Percentiles rank a stretch among this genome's conserved stretches.
These are phyloP conservation scores for Drosophila anceps DNA, from an alignment of 2,888 invertebrate species.

Conservation along the genomic window DNA sequence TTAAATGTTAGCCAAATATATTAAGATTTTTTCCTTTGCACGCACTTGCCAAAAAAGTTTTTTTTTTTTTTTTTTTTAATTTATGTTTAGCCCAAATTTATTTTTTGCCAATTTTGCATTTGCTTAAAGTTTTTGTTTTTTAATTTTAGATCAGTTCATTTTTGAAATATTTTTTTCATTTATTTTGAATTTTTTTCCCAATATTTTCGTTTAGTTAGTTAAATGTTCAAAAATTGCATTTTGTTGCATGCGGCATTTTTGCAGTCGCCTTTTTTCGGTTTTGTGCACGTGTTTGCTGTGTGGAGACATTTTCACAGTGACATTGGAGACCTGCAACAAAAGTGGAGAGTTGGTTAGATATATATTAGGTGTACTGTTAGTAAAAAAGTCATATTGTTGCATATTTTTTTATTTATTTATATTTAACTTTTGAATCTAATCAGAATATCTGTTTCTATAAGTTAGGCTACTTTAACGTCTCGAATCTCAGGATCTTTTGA, in stretches of 20 bases:
- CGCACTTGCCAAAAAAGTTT: conserved; percentile 13
- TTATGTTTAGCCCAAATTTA: conserved; percentile 21
- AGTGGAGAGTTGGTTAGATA: neutral
- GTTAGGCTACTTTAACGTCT: too few relatives aligned
- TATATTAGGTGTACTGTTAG: neutral
- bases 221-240: conserved; percentile 72
- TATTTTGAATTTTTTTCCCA: conserved; percentile 10
- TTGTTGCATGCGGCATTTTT: conserved; percentile 53
- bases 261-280: conserved; percentile 46
- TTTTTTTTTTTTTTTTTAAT: neutral
- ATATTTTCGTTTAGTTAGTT: conserved; percentile 49
- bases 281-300: conserved; percentile 58
- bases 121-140: conserved; percentile 23
- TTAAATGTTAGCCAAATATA: conserved; percentile 10
- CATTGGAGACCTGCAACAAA: conserved; percentile 63
- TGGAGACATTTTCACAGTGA: conserved; percentile 74
- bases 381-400: neutral
- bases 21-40: conserved; percentile 1
- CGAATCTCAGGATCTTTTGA: too few relatives aligned
- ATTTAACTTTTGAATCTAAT: neutral
- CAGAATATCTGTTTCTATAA: neutral
- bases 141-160: conserved; percentile 53
- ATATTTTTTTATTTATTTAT: neutral
- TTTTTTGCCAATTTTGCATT: conserved; percentile 41
- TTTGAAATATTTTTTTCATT: conserved; percentile 25